These are phyloP conservation scores for Drosophila limbata DNA, from an alignment of 2,888 invertebrate genomes.

Conservation along the genomic window DNA sequence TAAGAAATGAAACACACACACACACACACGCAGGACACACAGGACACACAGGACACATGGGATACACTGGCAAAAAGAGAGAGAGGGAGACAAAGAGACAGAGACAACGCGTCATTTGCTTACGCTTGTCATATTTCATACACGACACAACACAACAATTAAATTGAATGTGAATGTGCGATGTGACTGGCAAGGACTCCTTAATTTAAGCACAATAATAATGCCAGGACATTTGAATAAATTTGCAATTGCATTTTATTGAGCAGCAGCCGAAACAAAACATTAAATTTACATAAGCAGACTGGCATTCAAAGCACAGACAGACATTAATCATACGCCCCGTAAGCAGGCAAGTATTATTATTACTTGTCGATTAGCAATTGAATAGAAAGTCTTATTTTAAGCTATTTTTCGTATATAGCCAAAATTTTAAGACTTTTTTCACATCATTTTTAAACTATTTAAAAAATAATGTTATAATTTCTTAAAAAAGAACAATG, in stretches of 20 bases:
- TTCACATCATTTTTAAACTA: neutral
- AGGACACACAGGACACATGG: neutral
- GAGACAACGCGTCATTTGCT: conserved; percentile 52
- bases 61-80: conserved; percentile 13
- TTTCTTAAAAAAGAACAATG: too few species aligned
- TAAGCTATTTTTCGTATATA: too few species aligned
- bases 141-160: conserved; percentile 63
- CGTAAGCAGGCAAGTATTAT: neutral
- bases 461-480: too few species aligned
- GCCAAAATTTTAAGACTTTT: neutral
- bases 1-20: conserved; percentile 34
- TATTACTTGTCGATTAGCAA: too few species aligned
- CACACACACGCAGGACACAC: conserved; percentile 4
- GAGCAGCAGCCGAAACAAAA: conserved; percentile 43
- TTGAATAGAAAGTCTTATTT: too few species aligned
- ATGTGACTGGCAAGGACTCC: conserved; percentile 30
- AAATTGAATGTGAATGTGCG: conserved; percentile 68
- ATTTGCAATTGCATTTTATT: conserved; percentile 78
- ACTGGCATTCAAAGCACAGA: conserved; percentile 14
- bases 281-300: conserved; percentile 66
- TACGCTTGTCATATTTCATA: conserved; percentile 67
- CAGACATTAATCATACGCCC: conserved; percentile 34
- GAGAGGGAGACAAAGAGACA: neutral
- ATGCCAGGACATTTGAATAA: conserved; percentile 72
- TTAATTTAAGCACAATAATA: conserved; percentile 64